These are phyloP conservation scores for Cerastis rubricosa DNA, from an alignment of 2,888 invertebrate genomes.

Conservation along the genomic window DNA sequence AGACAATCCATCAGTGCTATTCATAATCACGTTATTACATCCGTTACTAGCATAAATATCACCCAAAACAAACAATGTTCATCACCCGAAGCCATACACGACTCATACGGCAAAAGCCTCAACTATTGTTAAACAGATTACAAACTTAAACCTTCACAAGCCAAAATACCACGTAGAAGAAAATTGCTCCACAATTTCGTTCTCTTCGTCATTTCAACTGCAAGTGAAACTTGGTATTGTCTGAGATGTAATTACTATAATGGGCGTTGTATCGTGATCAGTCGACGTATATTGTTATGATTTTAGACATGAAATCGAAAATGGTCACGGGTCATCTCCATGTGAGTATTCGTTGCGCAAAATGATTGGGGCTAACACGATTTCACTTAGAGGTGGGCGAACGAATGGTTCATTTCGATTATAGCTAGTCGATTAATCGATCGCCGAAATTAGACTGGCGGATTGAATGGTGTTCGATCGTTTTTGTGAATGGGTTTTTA, in stretches of 20 bases:
- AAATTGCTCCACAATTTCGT: constrained; percentile 37
- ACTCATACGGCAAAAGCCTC: constrained; percentile 77
- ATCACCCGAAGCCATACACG: constrained; percentile 88
- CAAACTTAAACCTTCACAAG: constrained; percentile 72
- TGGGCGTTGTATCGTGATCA: constrained; percentile 85
- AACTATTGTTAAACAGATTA: constrained; percentile 84
- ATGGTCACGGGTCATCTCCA: constrained; percentile 85
- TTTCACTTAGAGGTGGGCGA: constrained; percentile 81
- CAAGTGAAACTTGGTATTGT: constrained; percentile 73
- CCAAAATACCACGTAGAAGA: constrained; percentile 54
- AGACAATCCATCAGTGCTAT: constrained; percentile 77
- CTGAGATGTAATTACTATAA: constrained; percentile 86
- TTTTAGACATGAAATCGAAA: constrained; percentile 88
- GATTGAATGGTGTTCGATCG: constrained; percentile 56
- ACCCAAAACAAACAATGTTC: constrained; percentile 86
- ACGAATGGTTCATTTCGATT: constrained; percentile 64
- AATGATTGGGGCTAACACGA: constrained; percentile 77
- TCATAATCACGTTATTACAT: constrained; percentile 76
- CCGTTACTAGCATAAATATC: constrained; percentile 78
- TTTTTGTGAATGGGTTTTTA: constrained; percentile 62
- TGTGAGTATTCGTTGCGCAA: constrained; percentile 82
- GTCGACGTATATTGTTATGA: constrained; percentile 85
- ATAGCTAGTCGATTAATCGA: constrained; percentile 67
- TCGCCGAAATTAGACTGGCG: constrained; percentile 64
- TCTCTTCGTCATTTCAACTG: constrained; percentile 57